Conservation (phyloP, 2,113 vertebrate genomes). For the Agelaius phoeniceus region DNA sequence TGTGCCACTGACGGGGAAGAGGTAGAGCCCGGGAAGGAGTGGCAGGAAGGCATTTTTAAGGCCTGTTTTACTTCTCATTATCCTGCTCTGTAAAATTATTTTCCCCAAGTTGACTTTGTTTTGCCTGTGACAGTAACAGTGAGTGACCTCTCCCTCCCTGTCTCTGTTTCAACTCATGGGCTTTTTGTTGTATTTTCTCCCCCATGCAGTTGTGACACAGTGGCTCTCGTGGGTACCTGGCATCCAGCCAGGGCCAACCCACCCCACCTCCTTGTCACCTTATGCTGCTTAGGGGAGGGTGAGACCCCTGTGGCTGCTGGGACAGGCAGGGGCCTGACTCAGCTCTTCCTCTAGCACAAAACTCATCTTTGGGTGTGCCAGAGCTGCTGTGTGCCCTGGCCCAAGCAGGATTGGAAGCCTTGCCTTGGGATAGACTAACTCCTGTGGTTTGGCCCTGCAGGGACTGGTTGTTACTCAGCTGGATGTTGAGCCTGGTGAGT, state of each 20-base stretch:
- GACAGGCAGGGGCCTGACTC: background rate
- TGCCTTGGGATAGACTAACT: background rate
- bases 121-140: background rate
- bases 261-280: background rate
- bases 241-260: background rate
- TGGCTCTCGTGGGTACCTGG: background rate
- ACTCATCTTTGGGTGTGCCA: fast-evolving
- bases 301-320: background rate
- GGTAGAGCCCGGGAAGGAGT: background rate
- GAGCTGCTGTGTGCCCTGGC: background rate
- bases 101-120: background rate
- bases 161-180: background rate
- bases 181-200: background rate
- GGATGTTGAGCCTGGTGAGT: constrained; percentile 68
- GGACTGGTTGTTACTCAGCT: constrained; percentile 67
- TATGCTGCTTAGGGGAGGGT: too few species aligned
- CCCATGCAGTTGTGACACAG: background rate
- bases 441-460: constrained; percentile 37
- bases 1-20: background rate
- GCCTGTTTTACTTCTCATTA: background rate
- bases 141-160: background rate
- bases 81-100: background rate
- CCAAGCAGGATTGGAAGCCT: background rate
- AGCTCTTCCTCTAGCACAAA: fast-evolving
- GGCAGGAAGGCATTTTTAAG: background rate